Evolutionary conservation across 2,888 invertebrate species (phyloP).

Genomic region (Drosophila mettleri): DNA sequence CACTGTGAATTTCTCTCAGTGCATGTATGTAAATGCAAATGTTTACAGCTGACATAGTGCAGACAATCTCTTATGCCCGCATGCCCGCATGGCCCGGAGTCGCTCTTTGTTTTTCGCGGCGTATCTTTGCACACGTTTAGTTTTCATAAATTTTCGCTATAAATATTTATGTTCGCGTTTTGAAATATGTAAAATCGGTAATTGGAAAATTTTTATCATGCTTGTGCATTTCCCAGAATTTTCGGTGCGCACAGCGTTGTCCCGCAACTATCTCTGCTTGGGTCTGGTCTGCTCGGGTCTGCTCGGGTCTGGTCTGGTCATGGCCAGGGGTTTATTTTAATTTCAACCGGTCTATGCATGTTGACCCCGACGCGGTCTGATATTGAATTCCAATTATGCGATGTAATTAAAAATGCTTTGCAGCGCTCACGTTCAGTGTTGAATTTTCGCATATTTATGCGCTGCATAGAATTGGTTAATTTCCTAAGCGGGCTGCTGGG

Average conservation of each 20-base stretch:
- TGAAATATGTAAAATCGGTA: slow-evolving; percentile 79
- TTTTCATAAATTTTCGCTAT: slow-evolving; percentile 75
- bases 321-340: slow-evolving; percentile 31
- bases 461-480: slow-evolving; percentile 1
- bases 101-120: slow-evolving; percentile 13
- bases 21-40: slow-evolving; percentile 24
- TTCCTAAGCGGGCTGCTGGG: background rate
- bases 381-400: slow-evolving; percentile 75
- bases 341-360: slow-evolving; percentile 15
- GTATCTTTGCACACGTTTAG: slow-evolving; percentile 70
- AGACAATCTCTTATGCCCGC: background rate
- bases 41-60: slow-evolving; percentile 8
- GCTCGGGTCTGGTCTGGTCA: background rate
- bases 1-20: slow-evolving; percentile 18
- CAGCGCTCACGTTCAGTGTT: slow-evolving; percentile 7
- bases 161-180: slow-evolving; percentile 73
- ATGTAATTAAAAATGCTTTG: slow-evolving; percentile 62
- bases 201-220: slow-evolving; percentile 77
- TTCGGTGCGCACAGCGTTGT: background rate
- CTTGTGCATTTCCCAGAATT: slow-evolving; percentile 51
- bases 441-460: slow-evolving; percentile 23
- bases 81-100: slow-evolving; percentile 3
- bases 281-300: background rate
- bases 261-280: slow-evolving; percentile 7
- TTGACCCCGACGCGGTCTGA: slow-evolving; percentile 38